Evolutionary conservation across 1,140 invertebrate species (phyloP).

Genomic region (Meteorus sp.): DNA sequence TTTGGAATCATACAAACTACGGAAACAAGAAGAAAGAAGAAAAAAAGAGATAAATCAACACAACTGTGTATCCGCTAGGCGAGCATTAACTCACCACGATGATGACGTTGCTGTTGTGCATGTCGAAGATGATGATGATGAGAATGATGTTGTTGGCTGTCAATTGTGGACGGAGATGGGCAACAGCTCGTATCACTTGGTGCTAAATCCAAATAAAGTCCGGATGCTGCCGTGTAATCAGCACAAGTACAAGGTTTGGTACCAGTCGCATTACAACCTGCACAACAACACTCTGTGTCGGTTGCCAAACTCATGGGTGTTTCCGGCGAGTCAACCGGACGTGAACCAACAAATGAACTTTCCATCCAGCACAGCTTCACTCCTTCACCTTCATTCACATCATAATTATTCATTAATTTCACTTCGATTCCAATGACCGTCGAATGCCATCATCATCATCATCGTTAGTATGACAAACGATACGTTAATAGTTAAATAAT

Average conservation of each 20-base stretch:
- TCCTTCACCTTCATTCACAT: constrained; percentile 45
- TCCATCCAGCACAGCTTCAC: constrained; percentile 80
- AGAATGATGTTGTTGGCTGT: constrained; percentile 54
- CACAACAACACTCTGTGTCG: constrained; percentile 59
- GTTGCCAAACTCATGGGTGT: constrained; percentile 69
- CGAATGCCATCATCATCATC: not conserved
- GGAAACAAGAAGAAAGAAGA: not conserved
- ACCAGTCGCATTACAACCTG: constrained; percentile 47
- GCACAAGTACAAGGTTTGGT: constrained; percentile 51
- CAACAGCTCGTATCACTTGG: constrained; percentile 36
- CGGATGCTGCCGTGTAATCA: constrained; percentile 46
- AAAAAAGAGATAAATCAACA: constrained; percentile 15
- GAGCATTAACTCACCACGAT: constrained; percentile 67
- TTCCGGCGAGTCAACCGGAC: constrained; percentile 81
- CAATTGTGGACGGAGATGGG: constrained; percentile 38
- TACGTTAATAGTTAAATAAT: no score
- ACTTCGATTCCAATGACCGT: no score
- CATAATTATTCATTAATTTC: constrained; percentile 8
- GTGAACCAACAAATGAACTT: constrained; percentile 85
- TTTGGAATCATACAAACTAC: constrained; percentile 1
- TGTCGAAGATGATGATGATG: constrained; percentile 56
- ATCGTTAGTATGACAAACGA: no score
- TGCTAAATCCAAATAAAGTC: constrained; percentile 50
- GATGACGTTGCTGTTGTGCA: constrained; percentile 56
- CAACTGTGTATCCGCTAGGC: constrained; percentile 46